Evolutionary conservation across 2,888 invertebrate genomes (phyloP), one percentile per base, ranked within the genome.

Genomic region (Alentia gelatinosa): DNA sequence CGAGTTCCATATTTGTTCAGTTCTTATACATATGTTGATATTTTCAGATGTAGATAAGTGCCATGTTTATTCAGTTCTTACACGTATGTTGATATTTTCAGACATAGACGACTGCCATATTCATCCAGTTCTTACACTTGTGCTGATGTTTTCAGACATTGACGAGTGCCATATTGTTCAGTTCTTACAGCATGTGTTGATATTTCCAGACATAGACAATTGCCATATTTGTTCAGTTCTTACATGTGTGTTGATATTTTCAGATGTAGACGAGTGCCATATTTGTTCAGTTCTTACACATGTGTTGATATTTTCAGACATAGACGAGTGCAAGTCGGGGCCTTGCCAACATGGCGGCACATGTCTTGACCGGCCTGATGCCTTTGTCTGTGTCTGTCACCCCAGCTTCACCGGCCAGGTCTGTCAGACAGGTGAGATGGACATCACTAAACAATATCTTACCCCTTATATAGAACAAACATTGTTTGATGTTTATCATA

Each of bases 341-440:
- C 92, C 94, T 0, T 95, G 95, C 90, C 94, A 92, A 92, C 7
- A 47, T 47, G 94, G 93, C 92, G 94, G 94, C 94, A 89, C 91
- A 93, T 89, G 89, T 63, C 9, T 47, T 39, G 68, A 89, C 39
- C 35, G 19, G 23, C 23, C 5, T 1, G 40, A 40, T 30, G 89
- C 92, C 88, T 95, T 92, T 91, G 9, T 12, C 9, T 47, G 47
- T 47, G 9, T 12, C 9, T 47, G 47, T 47, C 47, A 47, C 19
- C 47, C 7, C 7, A 19, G 47, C 47, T 47, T 47, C 47, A 47
- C 47, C 7, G 47, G 47, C 9, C 9, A 47, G 9, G 9, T 12
- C 19, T 47, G 47, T 47, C 9, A 47, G 19, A 47, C 47, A 47
- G 19, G 47, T 47, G 19, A 19, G 47, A 12, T 47, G n/a, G n/a